Evolutionary conservation across 2,888 invertebrate genomes (phyloP).

Genomic region (Aproaerema taeniolella): DNA sequence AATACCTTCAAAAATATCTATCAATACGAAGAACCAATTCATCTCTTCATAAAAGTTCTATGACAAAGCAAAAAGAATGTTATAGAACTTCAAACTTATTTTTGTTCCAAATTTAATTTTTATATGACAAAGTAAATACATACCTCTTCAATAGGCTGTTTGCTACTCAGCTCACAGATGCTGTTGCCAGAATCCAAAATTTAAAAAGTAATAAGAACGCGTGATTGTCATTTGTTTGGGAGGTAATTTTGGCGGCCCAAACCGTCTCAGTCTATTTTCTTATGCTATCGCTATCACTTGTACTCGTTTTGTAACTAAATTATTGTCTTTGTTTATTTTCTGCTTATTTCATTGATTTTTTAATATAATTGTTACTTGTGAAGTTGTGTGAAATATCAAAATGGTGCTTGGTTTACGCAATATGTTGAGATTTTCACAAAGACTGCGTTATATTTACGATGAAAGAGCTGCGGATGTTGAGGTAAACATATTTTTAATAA

Average conservation of each 20-base stretch:
- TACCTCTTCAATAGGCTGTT: too few relatives aligned
- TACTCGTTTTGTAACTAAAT: too few relatives aligned
- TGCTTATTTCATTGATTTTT: constrained; percentile 16
- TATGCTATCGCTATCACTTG: constrained; percentile 17
- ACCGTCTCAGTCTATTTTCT: constrained; percentile 17
- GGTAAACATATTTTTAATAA: too few relatives aligned
- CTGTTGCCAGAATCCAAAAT: too few relatives aligned
- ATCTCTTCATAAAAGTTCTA: too few relatives aligned
- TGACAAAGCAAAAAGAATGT: too few relatives aligned
- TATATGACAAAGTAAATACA: too few relatives aligned
- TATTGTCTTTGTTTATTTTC: constrained; percentile 11
- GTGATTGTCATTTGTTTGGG: constrained; percentile 22
- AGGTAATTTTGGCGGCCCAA: constrained; percentile 22
- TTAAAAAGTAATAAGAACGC: not conserved
- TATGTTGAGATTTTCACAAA: constrained; percentile 41
- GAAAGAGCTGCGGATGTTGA: constrained; percentile 34
- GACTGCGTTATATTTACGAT: constrained; percentile 52
- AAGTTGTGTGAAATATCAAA: constrained; percentile 26
- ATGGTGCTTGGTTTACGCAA: constrained; percentile 66
- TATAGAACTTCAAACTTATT: too few relatives aligned
- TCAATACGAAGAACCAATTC: too few relatives aligned
- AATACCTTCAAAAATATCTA: too few relatives aligned
- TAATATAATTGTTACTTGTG: constrained; percentile 21
- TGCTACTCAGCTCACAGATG: too few relatives aligned
- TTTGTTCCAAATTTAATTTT: too few relatives aligned